phyloP scores from a whole-genome alignment of 1,140 invertebrate species.

The Camponotus vicinus region DNA sequence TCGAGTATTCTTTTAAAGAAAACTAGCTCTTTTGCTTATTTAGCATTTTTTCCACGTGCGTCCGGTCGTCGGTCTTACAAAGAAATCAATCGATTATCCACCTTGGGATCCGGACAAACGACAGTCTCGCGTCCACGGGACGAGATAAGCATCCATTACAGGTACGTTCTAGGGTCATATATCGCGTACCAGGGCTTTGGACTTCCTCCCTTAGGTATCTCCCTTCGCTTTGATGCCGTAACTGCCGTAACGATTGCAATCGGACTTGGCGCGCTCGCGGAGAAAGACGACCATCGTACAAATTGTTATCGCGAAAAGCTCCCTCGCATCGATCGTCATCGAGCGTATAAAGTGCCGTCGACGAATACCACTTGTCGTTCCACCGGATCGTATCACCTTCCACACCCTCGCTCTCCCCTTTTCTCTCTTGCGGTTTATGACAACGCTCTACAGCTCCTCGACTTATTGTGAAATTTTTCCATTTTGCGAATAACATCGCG shows the following conservation, averaged over 20 bases:
- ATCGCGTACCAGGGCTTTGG: conserved; percentile 33
- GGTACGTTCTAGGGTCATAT: conserved; percentile 30
- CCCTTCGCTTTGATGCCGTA: conserved; percentile 32
- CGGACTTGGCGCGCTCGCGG: conserved; percentile 1
- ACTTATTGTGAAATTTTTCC: background rate
- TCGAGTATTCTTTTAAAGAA: background rate
- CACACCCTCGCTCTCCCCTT: too few relatives aligned
- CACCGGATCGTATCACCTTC: background rate
- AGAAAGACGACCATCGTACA: background rate
- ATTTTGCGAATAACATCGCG: background rate
- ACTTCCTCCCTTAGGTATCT: conserved; percentile 19
- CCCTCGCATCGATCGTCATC: conserved; percentile 20
- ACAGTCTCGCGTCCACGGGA: conserved; percentile 27
- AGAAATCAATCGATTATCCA: conserved; percentile 64
- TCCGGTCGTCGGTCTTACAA: conserved; percentile 45
- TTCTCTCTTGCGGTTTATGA: conserved; percentile 6
- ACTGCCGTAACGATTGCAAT: conserved; percentile 18
- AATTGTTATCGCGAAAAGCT: conserved; percentile 36
- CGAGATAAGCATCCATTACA: conserved; percentile 57
- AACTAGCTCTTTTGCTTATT: conserved; percentile 37
- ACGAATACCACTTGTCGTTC: conserved; percentile 21
- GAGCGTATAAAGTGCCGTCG: background rate
- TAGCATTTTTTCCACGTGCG: conserved; percentile 35
- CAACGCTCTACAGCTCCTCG: background rate
- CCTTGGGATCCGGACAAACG: conserved; percentile 58